phyloP scores from a whole-genome alignment of 2,113 vertebrate species.

The Laterallus jamaicensis region DNA sequence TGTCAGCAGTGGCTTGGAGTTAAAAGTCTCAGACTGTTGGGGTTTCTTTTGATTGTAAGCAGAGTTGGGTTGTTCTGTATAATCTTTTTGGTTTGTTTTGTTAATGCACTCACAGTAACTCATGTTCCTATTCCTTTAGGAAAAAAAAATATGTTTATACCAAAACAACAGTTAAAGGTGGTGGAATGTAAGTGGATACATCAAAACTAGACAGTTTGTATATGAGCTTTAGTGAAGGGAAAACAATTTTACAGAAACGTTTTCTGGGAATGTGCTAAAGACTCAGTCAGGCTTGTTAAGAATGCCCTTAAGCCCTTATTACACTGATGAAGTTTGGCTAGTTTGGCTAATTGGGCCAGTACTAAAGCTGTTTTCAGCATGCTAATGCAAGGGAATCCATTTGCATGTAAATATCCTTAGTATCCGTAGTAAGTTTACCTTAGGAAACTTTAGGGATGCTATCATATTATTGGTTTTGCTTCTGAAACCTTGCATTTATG shows the following conservation, averaged over 20 bases:
- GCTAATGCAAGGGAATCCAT: neutral
- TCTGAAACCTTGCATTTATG: neutral
- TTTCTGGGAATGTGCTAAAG: neutral
- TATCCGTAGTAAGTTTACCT: neutral
- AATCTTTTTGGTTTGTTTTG: neutral
- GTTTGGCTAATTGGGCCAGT: neutral
- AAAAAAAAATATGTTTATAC: neutral
- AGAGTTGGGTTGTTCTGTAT: neutral
- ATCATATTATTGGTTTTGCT: neutral
- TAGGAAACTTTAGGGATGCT: neutral
- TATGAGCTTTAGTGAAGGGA: neutral
- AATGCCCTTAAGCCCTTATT: neutral
- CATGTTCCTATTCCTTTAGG: neutral
- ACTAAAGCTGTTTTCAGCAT: neutral
- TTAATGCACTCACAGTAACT: neutral
- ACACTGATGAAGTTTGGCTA: neutral
- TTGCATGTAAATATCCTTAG: neutral
- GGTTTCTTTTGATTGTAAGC: neutral
- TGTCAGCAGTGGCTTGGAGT: neutral
- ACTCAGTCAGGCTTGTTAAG: neutral
- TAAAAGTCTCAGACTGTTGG: neutral
- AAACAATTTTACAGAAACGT: neutral
- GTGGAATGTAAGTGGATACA: neutral
- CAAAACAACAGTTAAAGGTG: neutral
- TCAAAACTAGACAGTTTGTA: neutral